A percentile compares a stretch with the other conserved stretches of the same genome.
Conservation (phyloP, 2,797 vertebrate genomes). For the Micropoecilia bifurca region DNA sequence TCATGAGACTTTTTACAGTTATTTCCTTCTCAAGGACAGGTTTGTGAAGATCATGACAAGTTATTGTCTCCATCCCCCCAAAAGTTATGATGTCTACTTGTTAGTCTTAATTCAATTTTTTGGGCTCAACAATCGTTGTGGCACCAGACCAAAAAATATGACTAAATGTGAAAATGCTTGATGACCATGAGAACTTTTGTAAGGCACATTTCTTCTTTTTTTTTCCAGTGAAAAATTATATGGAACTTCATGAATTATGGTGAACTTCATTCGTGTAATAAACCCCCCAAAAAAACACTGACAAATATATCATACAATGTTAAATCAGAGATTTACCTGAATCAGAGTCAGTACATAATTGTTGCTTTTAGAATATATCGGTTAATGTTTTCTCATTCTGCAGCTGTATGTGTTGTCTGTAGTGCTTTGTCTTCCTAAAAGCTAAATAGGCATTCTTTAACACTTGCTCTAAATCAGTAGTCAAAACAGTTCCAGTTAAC, state of each 20-base stretch:
- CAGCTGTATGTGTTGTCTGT: constrained; percentile 9
- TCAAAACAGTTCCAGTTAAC: constrained; percentile 65
- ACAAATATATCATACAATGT: background rate
- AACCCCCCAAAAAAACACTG: background rate
- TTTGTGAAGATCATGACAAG: background rate
- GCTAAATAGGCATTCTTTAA: constrained; percentile 40
- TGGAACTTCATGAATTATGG: background rate
- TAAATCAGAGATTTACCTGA: background rate
- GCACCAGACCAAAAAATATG: background rate
- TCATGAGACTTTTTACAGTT: background rate
- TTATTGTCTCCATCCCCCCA: background rate
- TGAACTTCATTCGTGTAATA: background rate
- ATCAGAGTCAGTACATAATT: background rate
- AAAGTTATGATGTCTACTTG: background rate
- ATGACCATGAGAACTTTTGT: background rate
- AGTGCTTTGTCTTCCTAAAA: constrained; percentile 50
- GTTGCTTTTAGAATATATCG: background rate
- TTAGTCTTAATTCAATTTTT: no score
- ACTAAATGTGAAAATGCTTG: background rate
- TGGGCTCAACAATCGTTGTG: background rate
- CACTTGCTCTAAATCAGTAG: constrained; percentile 29
- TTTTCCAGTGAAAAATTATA: background rate
- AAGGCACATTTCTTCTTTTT: background rate
- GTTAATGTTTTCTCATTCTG: constrained; percentile 19
- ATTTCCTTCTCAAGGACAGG: background rate